Conservation (phyloP, 2,797 vertebrate species). For the Scolopax rusticola region DNA sequence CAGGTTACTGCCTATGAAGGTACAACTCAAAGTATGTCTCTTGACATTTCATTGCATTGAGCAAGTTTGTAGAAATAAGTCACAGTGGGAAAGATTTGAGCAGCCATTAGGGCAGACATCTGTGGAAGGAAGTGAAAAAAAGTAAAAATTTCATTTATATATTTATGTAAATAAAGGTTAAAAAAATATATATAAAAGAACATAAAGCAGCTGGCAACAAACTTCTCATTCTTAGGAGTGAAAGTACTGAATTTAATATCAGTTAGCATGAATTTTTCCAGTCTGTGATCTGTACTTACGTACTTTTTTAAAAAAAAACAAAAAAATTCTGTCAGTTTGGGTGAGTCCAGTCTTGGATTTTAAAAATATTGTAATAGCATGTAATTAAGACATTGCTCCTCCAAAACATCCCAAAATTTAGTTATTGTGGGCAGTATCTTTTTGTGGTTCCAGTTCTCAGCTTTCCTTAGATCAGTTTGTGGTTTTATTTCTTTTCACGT, state of each 20-base stretch:
- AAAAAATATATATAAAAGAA: neutral
- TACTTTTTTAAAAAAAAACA: neutral
- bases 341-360: neutral
- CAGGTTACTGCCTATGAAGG: neutral
- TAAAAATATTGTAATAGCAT: neutral
- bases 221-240: neutral
- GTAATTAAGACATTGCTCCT: neutral
- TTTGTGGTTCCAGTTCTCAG: neutral
- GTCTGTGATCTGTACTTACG: neutral
- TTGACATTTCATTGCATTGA: neutral
- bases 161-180: neutral
- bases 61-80: neutral
- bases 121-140: neutral
- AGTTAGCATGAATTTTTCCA: neutral
- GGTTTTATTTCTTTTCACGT: neutral
- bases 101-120: neutral
- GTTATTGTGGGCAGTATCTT: neutral
- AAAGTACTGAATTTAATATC: neutral
- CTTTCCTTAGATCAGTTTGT: neutral
- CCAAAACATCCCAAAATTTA: neutral
- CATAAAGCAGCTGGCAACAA: neutral
- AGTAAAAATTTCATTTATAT: neutral
- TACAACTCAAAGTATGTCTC: neutral
- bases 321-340: rapidly evolving
- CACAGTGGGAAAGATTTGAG: neutral